Conservation (phyloP, 2,888 invertebrate genomes). For the Andrena dorsata region DNA sequence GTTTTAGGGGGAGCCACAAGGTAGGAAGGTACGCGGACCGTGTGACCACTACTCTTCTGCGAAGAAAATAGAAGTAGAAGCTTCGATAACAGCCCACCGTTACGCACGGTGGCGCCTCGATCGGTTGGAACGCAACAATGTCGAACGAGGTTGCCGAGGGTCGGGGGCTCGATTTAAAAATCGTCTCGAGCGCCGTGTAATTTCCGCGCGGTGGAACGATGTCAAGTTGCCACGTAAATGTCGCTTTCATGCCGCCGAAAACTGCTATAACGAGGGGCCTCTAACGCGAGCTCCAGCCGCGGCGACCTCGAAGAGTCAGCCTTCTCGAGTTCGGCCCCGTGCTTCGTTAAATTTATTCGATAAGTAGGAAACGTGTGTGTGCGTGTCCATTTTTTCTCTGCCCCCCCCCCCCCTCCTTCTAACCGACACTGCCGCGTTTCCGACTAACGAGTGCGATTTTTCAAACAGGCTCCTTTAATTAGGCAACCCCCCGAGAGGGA, state of each 20-base stretch:
- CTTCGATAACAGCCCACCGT: background rate
- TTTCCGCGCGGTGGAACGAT: slow-evolving; percentile 48
- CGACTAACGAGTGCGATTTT: slow-evolving; percentile 52
- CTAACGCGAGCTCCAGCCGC: slow-evolving; percentile 29
- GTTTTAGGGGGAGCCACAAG: background rate
- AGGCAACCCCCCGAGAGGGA: background rate
- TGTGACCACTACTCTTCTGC: background rate
- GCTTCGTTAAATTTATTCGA: slow-evolving; percentile 62
- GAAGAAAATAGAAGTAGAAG: background rate
- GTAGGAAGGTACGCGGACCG: background rate
- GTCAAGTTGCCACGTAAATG: slow-evolving; percentile 58
- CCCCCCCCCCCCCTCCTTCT: too few species aligned
- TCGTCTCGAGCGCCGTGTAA: slow-evolving; percentile 32
- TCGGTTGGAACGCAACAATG: background rate
- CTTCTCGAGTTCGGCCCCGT: slow-evolving; percentile 15
- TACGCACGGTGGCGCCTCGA: background rate
- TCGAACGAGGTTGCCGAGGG: background rate
- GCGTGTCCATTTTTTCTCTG: background rate
- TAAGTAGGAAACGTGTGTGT: slow-evolving; percentile 42
- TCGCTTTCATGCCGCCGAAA: slow-evolving; percentile 49
- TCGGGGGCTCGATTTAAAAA: slow-evolving; percentile 3
- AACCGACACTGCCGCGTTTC: background rate
- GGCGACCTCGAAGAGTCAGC: slow-evolving; percentile 39
- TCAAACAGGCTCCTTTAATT: slow-evolving; percentile 44
- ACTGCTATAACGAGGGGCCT: slow-evolving; percentile 56